Evolutionary conservation across 2,113 vertebrate species (phyloP).

Genomic region (Terrapene triunguis): DNA sequence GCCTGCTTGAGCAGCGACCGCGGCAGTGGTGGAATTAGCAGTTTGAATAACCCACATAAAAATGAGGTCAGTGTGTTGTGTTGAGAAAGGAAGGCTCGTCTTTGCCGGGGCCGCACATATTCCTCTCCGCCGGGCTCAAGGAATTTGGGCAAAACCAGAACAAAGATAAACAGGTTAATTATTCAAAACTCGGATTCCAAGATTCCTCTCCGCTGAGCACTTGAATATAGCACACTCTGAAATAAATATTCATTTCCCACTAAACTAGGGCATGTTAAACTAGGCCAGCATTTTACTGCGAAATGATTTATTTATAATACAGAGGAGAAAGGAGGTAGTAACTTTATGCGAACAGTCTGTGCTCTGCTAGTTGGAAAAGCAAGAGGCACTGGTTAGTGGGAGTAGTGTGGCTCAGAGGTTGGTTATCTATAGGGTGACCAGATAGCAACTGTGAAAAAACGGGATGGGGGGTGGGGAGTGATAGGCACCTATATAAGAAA

Average conservation of each 20-base stretch:
- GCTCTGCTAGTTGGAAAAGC: neutral
- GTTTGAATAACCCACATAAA: slow-evolving; percentile 37
- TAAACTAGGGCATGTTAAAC: slow-evolving; percentile 31
- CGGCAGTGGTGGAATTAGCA: neutral
- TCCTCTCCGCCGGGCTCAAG: neutral
- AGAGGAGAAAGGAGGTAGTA: neutral
- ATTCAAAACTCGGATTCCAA: neutral
- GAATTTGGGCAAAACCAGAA: neutral
- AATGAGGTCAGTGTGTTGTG: slow-evolving; percentile 24
- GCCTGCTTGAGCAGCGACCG: neutral
- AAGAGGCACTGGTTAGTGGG: neutral
- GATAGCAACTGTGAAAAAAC: too few species aligned
- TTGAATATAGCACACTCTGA: neutral
- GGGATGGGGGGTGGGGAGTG: too few species aligned
- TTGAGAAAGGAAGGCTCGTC: neutral
- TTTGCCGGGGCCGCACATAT: neutral
- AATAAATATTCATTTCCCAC: slow-evolving; percentile 17
- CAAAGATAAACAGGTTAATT: slow-evolving; percentile 20
- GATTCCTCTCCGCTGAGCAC: neutral
- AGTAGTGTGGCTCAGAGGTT: neutral
- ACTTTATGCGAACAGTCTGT: neutral
- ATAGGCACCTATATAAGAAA: too few species aligned
- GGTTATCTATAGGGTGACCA: neutral
- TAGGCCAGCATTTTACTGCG: neutral
- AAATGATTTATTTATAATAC: neutral